Evolutionary conservation across 1,140 invertebrate species (phyloP), one percentile per base, ranked within the genome.

Genomic region (Drosophila fuyamai): DNA sequence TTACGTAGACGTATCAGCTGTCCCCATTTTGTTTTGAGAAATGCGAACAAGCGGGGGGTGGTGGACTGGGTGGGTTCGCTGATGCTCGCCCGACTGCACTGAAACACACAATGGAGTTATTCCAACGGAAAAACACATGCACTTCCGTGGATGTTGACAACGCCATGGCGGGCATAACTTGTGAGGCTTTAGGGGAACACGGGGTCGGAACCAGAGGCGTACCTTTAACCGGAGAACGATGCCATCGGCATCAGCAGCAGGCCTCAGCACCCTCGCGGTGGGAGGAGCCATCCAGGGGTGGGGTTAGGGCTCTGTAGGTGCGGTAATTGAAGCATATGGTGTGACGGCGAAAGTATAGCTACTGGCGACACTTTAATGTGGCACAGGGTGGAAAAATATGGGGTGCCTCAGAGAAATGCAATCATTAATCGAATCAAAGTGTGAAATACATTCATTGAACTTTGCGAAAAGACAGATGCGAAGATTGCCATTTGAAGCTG

Each of bases 41-140:
- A 46, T 48, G 27, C 46, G 41, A 48, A 23, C 32, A n/a, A 13
- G 51, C n/a, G 36, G 35, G n/a, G 18, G 35, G 43, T 46, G 44
- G 50, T 41, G 58, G 55, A 59, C 51, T 67, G 67, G 32, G 62
- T 12, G 68, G 61, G 43, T 70, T 46, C 62, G 46, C 53, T 60
- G 72, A 71, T 88, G 82, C 84, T 67, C 71, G 83, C 82, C 76
- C 81, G 83, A 76, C 76, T 79, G 84, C 83, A 61, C 80, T 71
- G 76, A 84, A 83, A 83, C 80, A 84, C 85, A 88, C 84, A 88
- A 88, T 88, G 84, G 84, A 88, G 84, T 88, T 88, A 88, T 88
- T 88, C 85, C 84, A 89, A 89, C 84, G 84, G 84, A 88, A 88
- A 88, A 88, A 88, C 84, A 84, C 84, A 88, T 88, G 83, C 83